Evolutionary conservation across 2,113 vertebrate genomes (phyloP), one percentile per base, ranked within the genome.

Genomic region (Eptesicus fuscus): DNA sequence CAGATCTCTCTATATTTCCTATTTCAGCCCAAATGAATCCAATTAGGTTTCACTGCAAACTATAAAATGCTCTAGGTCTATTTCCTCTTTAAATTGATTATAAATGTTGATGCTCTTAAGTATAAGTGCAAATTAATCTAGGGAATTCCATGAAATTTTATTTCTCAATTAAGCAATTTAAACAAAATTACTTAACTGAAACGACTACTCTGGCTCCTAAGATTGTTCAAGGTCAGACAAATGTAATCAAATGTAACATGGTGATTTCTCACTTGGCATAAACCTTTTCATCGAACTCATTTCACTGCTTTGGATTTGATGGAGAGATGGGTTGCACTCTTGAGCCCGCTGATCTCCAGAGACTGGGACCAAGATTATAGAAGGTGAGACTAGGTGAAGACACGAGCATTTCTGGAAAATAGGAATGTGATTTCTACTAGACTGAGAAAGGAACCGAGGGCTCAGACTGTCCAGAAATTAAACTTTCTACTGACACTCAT

Each of bases 391-490:
- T n/a, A 44, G 28, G 49, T 71, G 93, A 95, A 4, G 32, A 56
- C 65, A 51, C 63, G 82, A 40, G 85, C 93, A 92, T 70, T 95
- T 97, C 84, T 96, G 71, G 77, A 96, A 97, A 98, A 98, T 22
- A 95, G 94, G 96, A 98, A 94, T 65, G 49, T 28, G 59, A 83
- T 96, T 97, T 97, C 82, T 23, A 88, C 95, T 91, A 96, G 95
- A 96, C 95, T 87, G 96, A 97, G 97, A 98, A 98, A 97, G 96
- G 95, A 98, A 98, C 98, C 96, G 74, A 95, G 87, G 98, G 98
- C 98, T 98, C 98, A 98, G 98, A 98, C 95, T 98, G 98, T 98
- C 98, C 98, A 98, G 98, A 99, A 99, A 98, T 99, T 30, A 49
- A 76, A 49, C 73, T 76, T 49, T 76, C 42, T 49, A 32, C 28